These are phyloP conservation scores for Otus sunia DNA, from an alignment of 2,113 vertebrate species.

Conservation along the genomic window DNA sequence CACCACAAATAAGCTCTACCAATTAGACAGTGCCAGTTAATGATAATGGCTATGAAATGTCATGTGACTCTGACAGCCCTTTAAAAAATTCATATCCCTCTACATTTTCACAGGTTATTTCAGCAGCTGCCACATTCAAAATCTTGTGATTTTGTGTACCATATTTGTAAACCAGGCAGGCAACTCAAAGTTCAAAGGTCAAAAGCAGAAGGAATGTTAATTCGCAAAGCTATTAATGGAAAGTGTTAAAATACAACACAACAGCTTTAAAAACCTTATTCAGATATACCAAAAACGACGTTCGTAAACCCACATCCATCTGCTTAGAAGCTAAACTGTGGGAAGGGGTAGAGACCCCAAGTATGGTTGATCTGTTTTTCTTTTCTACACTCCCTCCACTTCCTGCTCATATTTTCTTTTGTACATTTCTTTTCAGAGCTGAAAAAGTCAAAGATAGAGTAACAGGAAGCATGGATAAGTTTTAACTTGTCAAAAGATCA, in stretches of 20 bases:
- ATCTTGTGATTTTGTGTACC: conserved; percentile 10
- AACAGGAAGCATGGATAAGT: not conserved
- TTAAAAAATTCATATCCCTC: not conserved
- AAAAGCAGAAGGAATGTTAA: conserved; percentile 18
- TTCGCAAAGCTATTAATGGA: conserved; percentile 39
- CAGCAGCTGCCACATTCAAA: not conserved
- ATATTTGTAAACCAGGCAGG: not conserved
- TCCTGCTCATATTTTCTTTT: conserved; percentile 23
- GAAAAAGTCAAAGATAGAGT: not conserved
- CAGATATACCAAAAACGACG: not conserved
- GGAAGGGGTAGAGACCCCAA: conserved; percentile 49
- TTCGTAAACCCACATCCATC: conserved; percentile 64
- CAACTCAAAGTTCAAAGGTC: conserved; percentile 41
- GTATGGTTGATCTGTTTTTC: conserved; percentile 24
- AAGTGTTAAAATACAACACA: conserved; percentile 46
- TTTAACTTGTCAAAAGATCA: conserved; percentile 23
- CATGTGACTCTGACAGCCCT: not conserved
- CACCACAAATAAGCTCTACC: not conserved
- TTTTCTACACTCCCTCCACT: conserved; percentile 11
- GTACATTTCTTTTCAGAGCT: not conserved
- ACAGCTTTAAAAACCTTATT: conserved; percentile 41
- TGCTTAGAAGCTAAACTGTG: conserved; percentile 54
- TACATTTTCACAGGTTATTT: conserved; percentile 16
- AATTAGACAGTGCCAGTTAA: not conserved
- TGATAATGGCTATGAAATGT: not conserved